Base-by-base conservation (phyloP, 2,113 vertebrate species). In the Neofelis nebulosa region DNA sequence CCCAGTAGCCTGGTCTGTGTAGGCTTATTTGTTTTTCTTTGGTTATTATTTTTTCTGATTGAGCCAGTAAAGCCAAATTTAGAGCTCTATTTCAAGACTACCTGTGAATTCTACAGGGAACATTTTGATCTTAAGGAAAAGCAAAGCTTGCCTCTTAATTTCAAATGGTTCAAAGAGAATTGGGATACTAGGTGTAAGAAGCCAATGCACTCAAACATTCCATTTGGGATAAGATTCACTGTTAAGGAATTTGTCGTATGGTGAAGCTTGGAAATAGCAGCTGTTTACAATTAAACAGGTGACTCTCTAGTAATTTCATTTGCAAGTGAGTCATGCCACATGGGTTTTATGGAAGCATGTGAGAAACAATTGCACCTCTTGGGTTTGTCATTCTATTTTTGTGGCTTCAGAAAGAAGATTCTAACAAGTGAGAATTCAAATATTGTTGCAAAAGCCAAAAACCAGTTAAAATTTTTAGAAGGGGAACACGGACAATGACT, bases 281-380 rank as follows among this genome's bases (percentile, higher is more conserved):
- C 65, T 98, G 89, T 97, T 98, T 96, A 41, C 95, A 97, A 95
- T 93, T 93, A 97, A 97, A 94, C 55, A 97, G 82, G 55, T 95
- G 66, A 98, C 15, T 33, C 4, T 97, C 55, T 98, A 68, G 94
- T 95, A 83, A 87, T 96, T 98, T 96, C 31, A 92, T 97, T 98
- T 91, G 29, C 66, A 71, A 89, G 66, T 95, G 73, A 94, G 27
- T 89, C 63, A 95, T 91, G 41, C 68, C 82, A 83, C 38, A 86
- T 48, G 66, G 55, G 36, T 55, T 93, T 76, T 87, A 65, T 50
- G 29, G 50, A 86, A 93, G 36, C 23, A 89, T 25, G 10, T 66
- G 41, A 90, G 57, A 95, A 92, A 55, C 10, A 83, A 82, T 80
- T 83, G 16, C 36, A 74, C n/a, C 65, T 81, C 41, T 81, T 95